Evolutionary conservation across 2,113 vertebrate species (phyloP), one percentile per base, ranked within the genome.

Genomic region (Irena cyanogastra): DNA sequence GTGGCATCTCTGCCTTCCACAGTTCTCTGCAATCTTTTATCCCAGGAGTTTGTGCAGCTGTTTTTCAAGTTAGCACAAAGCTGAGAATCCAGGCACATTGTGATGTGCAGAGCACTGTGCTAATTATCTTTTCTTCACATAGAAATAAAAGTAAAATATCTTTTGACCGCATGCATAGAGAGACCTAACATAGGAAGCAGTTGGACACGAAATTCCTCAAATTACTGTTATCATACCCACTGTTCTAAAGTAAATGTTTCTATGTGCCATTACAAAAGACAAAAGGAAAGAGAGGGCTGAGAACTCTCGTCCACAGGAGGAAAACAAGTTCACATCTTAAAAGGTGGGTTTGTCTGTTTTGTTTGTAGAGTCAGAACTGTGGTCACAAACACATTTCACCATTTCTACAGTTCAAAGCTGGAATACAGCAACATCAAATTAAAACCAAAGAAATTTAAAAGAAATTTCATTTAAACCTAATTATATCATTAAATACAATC

Each of bases 401-500:
- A 60, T 69, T 89, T 88, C 61, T 50, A 27, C 24, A 18, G 66
- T 82, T 68, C 24, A 81, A 95, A 88, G 21, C 31, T 68, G 37
- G 66, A 91, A 35, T 59, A 72, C 20, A 83, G 28, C 45, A 83
- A 91, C 41, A 92, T 41, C 31, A 87, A 87, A 86, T 90, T 91
- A 91, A 44, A 94, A 42, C 1, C 24, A 77, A 57, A 89, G 19
- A 88, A 87, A 85, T 84, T 71, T 60, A 61, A 80, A 76, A 84
- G 76, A n/a, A 1, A 6, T n/a, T 88, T 66, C 7, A 76, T 86
- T 92, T 86, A 94, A 83, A 75, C 10, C n/a, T 91, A 95, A 88
- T 94, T 94, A 91, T 82, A 60, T 68, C 13, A 94, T 84, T 94
- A 97, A 87, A 89, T 63, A 9, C 30, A 71, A 44, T 90, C 94